Conservation (phyloP, 2,888 invertebrate genomes). For the Morpho deidamia region DNA sequence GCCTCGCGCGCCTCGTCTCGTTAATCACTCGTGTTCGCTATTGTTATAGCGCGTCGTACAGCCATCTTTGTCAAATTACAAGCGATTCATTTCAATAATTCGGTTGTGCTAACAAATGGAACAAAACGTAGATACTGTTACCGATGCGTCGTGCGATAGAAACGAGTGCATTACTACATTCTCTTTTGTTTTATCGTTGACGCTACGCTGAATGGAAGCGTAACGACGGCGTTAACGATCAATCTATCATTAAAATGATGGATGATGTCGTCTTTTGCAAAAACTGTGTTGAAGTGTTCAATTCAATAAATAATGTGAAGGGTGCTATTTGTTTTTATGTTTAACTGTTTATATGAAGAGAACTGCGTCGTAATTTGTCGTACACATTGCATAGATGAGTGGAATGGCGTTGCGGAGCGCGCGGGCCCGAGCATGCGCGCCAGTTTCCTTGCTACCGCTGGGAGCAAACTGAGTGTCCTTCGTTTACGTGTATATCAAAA, state of each 20-base stretch:
- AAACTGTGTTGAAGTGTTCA: conserved; percentile 66
- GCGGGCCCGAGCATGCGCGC: conserved; percentile 76
- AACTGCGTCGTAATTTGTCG: conserved; percentile 75
- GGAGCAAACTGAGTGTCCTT: conserved; percentile 76
- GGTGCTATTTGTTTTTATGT: conserved; percentile 63
- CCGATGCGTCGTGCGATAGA: conserved; percentile 51
- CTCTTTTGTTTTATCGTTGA: conserved; percentile 74
- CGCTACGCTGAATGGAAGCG: conserved; percentile 73
- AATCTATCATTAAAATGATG: conserved; percentile 74
- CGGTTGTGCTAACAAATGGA: conserved; percentile 57
- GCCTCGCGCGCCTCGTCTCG: conserved; percentile 77
- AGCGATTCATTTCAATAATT: conserved; percentile 66
- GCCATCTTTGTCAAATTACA: conserved; percentile 78
- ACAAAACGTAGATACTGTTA: conserved; percentile 51
- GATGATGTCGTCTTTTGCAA: conserved; percentile 70
- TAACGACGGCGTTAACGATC: conserved; percentile 68
- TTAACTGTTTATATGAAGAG: conserved; percentile 58
- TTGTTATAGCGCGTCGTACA: conserved; percentile 74
- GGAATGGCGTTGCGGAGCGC: conserved; percentile 77
- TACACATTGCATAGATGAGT: conserved; percentile 75
- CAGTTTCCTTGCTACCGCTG: conserved; percentile 68
- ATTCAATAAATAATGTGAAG: conserved; percentile 68
- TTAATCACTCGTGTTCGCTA: conserved; percentile 77
- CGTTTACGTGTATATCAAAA: conserved; percentile 79
- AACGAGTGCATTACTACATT: conserved; percentile 62